A percentile compares a stretch with the other conserved stretches of the same genome.
These are phyloP conservation scores for Bradypodion pumilum DNA, from an alignment of 2,797 vertebrate species.

Conservation along the genomic window DNA sequence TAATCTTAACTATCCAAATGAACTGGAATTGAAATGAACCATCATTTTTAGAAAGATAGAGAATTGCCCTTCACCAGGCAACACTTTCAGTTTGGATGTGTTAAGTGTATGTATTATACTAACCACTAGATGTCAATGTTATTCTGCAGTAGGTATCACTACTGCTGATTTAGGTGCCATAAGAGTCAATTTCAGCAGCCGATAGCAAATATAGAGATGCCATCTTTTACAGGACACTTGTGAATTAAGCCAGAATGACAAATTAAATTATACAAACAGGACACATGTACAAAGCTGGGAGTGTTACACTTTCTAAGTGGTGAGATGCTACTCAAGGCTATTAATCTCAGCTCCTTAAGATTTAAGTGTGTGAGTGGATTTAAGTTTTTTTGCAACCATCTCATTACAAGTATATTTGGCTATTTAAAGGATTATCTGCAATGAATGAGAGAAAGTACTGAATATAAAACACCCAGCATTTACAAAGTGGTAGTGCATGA, in stretches of 20 bases:
- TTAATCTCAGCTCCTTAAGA: background rate
- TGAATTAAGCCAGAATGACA: slow-evolving; percentile 8
- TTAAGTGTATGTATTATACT: too few species aligned
- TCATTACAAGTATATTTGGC: background rate
- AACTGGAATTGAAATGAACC: background rate
- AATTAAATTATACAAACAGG: background rate
- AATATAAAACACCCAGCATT: background rate
- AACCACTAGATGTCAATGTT: slow-evolving; percentile 74
- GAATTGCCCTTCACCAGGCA: fast-evolving
- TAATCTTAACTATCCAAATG: background rate
- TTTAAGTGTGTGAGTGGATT: background rate
- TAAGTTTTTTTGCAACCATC: background rate
- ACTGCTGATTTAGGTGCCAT: fast-evolving
- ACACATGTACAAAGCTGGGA: background rate
- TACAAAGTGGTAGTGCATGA: background rate
- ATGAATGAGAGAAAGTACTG: background rate
- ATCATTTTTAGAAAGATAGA: background rate
- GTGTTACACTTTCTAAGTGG: background rate
- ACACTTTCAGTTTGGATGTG: fast-evolving
- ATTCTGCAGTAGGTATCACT: slow-evolving; percentile 38
- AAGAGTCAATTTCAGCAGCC: fast-evolving
- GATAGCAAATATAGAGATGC: fast-evolving
- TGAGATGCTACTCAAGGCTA: background rate
- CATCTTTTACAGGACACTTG: background rate
- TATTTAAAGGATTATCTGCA: background rate